phyloP scores from a whole-genome alignment of 1,140 invertebrate genomes.

The Monomorium pharaonis region DNA sequence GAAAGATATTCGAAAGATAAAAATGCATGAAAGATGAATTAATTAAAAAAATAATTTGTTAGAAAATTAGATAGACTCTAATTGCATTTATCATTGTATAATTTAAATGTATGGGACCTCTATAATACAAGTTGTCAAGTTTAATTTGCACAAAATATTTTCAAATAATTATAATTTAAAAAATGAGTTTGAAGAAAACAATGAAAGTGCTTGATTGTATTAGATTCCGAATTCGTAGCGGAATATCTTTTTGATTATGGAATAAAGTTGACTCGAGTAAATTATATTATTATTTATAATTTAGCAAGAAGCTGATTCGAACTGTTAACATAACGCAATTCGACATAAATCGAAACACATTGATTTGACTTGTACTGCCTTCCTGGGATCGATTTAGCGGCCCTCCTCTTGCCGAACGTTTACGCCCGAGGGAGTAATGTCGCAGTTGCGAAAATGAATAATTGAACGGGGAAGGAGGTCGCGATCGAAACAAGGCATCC shows the following conservation, averaged over 20 bases:
- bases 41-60: background rate
- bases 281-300: background rate
- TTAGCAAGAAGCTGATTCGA: background rate
- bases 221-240: background rate
- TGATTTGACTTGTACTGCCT: background rate
- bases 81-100: background rate
- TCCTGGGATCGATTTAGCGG: slow-evolving; percentile 29
- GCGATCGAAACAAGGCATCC: slow-evolving; percentile 60
- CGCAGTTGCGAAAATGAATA: slow-evolving; percentile 56
- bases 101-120: background rate
- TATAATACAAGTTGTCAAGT: background rate
- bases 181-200: background rate
- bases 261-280: background rate
- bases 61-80: background rate
- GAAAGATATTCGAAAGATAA: too few species aligned
- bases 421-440: slow-evolving; percentile 22
- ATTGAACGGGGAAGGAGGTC: slow-evolving; percentile 41
- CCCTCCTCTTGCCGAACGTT: slow-evolving; percentile 11
- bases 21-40: too few species aligned
- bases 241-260: background rate
- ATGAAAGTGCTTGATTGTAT: background rate
- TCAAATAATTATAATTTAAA: background rate
- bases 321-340: background rate
- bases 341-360: background rate
- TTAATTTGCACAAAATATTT: background rate